Base-by-base conservation (phyloP, 2,797 vertebrate genomes). In the Anabacerthia variegaticeps region DNA sequence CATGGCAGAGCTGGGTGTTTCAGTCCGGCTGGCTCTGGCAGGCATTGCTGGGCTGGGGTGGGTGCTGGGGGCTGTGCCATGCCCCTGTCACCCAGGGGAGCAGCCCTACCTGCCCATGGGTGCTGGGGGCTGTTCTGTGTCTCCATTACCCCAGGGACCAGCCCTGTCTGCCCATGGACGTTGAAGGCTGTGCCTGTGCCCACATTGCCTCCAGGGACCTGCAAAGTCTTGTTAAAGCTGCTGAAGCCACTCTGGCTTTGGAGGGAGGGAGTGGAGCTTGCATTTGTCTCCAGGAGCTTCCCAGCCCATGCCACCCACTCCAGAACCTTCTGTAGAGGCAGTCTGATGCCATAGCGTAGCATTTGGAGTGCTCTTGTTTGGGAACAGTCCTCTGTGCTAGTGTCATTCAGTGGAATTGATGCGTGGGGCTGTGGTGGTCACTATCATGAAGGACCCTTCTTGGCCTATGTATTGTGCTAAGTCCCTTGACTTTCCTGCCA, bases 391-490 rank as follows among this genome's bases (percentile, higher is more conserved):
- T 41, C 55, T 9, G 11, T 65, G 66, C 66, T 2, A 1, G 7
- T 48, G 44, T 46, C 0, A 0, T 30, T 73, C 36, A 8, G 46
- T 30, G 52, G 32, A 37, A 46, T 6, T 3, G 15, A 8, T 59
- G 9, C 7, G 1, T 0, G 0, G 30, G 34, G 12, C 13, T 56
- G 34, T 54, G 5, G 15, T 37, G 52, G 27, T 73, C 26, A 10
- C 11, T 6, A 8, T 61, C 20, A 0, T 3, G 4, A 32, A 39
- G 26, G 66, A 54, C 37, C 21, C 12, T 36, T 69, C 59, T 61
- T 51, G 39, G 12, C 23, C 16, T 0, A 0, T 23, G 10, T 51
- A 17, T 30, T 0, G 0, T 22, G 14, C 20, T 34, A 69, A 48
- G 48, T n/a, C 37, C 41, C 34, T 68, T 1, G 1, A 18, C n/a